phyloP scores from a whole-genome alignment of 2,888 invertebrate genomes.

The Argyresthia albistria region DNA sequence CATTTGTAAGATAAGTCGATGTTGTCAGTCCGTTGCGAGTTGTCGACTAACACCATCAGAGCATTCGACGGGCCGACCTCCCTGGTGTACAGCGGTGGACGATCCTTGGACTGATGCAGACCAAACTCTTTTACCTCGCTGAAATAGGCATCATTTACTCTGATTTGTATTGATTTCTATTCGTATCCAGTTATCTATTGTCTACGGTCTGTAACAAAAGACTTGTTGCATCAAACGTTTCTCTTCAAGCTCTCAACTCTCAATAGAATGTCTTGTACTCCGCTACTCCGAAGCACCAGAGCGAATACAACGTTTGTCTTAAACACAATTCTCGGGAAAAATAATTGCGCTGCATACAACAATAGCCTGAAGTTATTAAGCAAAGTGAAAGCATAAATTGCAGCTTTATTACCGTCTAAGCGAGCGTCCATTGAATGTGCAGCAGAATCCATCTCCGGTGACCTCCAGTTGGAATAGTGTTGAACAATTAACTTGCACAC shows the following conservation, averaged over 20 bases:
- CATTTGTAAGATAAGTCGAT: slow-evolving; percentile 46
- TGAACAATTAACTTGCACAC: slow-evolving; percentile 35
- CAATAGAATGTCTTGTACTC: too few species aligned
- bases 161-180: too few species aligned
- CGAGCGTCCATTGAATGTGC: slow-evolving; percentile 62
- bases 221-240: too few species aligned
- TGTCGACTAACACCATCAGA: slow-evolving; percentile 35
- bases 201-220: too few species aligned
- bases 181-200: too few species aligned
- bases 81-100: slow-evolving; percentile 9
- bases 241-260: too few species aligned
- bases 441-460: slow-evolving; percentile 70
- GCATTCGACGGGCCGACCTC: slow-evolving; percentile 23
- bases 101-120: background rate
- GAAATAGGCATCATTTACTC: too few species aligned
- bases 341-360: too few species aligned
- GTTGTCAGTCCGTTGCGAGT: slow-evolving; percentile 20
- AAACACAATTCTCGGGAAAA: too few species aligned
- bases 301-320: too few species aligned
- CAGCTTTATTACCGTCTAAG: slow-evolving; percentile 31
- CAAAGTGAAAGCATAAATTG: background rate
- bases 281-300: too few species aligned
- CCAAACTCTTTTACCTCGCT: slow-evolving; percentile 14
- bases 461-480: slow-evolving; percentile 57
- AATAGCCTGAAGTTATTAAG: background rate